Conservation (phyloP, 2,113 vertebrate genomes). For the Sula dactylatra region DNA sequence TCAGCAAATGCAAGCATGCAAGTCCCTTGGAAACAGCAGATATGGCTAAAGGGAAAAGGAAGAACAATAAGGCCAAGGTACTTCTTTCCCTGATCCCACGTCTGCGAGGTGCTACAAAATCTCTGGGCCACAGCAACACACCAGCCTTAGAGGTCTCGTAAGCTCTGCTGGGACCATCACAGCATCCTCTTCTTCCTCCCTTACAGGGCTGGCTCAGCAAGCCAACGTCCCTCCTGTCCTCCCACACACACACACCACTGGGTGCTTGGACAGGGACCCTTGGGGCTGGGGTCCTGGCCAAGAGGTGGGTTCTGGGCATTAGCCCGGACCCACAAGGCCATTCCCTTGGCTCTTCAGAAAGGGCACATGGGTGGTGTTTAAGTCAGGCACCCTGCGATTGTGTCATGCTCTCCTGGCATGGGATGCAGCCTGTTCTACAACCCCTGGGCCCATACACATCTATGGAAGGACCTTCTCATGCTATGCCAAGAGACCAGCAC, state of each 20-base stretch:
- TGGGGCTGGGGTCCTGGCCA: not conserved
- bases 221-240: not conserved
- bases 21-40: not conserved
- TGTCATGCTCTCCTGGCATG: not conserved
- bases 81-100: not conserved
- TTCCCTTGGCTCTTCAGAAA: not conserved
- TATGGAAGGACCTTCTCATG: not conserved
- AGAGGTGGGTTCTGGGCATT: not conserved
- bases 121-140: not conserved
- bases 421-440: not conserved
- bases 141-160: not conserved
- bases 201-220: not conserved
- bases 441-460: not conserved
- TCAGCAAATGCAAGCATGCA: not conserved
- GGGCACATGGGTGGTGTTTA: not conserved
- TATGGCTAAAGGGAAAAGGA: not conserved
- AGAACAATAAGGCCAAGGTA: not conserved
- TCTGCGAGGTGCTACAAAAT: not conserved
- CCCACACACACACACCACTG: fast-evolving
- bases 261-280: not conserved
- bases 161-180: not conserved
- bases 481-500: not conserved
- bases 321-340: not conserved
- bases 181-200: not conserved
- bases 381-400: not conserved